These are phyloP conservation scores for Temnothorax curvispinosus DNA, from an alignment of 1,140 invertebrate genomes.

Conservation along the genomic window DNA sequence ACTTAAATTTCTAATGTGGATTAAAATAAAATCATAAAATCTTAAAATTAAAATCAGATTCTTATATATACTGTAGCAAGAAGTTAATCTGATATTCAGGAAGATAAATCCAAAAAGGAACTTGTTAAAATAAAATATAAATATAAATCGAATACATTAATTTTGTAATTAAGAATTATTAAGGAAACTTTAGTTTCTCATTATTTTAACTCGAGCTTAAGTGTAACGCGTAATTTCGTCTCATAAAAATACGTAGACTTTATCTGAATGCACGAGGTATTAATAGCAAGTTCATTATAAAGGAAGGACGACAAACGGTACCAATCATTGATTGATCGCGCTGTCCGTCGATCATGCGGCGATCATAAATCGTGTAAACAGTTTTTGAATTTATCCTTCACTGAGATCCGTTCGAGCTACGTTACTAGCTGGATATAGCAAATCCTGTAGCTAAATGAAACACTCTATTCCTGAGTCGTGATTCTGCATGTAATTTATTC, in stretches of 20 bases:
- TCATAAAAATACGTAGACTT: neutral
- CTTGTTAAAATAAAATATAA: no score
- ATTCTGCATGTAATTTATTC: neutral
- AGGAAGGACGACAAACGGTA: constrained; percentile 39
- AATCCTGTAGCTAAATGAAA: neutral
- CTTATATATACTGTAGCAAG: neutral
- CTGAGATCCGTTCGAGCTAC: neutral
- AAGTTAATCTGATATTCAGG: neutral
- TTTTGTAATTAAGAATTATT: neutral
- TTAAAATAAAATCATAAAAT: constrained; percentile 19
- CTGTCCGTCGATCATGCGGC: neutral
- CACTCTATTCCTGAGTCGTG: neutral
- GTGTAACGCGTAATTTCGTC: constrained; percentile 10
- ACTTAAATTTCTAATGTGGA: constrained; percentile 15
- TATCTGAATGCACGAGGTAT: neutral
- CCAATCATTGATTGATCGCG: constrained; percentile 20
- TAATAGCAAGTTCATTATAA: constrained; percentile 33
- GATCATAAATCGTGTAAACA: neutral
- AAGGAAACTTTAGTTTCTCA: neutral
- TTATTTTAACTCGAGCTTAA: constrained; percentile 19
- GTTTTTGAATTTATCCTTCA: constrained; percentile 23
- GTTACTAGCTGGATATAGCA: neutral
- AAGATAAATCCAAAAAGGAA: neutral
- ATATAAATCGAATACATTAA: neutral
- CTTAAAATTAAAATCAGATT: neutral